Evolutionary conservation across 1,140 invertebrate genomes (phyloP), one percentile per base, ranked within the genome.

Genomic region (Trypoxylus dichotomus): DNA sequence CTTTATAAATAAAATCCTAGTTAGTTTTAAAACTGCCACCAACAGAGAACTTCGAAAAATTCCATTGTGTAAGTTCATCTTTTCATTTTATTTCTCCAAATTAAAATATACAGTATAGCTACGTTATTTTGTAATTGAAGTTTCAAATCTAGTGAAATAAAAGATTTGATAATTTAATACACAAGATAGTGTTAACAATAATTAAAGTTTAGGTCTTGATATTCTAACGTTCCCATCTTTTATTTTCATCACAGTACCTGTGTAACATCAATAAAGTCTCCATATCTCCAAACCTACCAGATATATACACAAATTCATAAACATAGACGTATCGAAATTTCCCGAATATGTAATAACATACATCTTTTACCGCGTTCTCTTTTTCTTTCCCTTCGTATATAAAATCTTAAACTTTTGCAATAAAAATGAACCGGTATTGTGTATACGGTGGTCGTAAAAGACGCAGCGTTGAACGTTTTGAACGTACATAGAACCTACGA

Each of bases 371-470:
- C 19, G 21, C 60, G 24, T 68, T 24, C 15, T 68, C 60, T 25
- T 68, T 24, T 29, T 68, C 60, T 29, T 25, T 68, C 60, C 60
- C 60, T 68, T 29, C 60, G 60, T 68, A 74, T 29, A 74, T 74
- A 74, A 74, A 74, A 74, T 74, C 72, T 74, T 74, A 74, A 74
- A 74, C 72, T 74, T 74, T 74, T 29, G 72, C 72, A 74, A 74
- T 74, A 74, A 74, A 74, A 74, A 74, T 74, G 41, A 74, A 74
- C 72, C 72, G 72, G 72, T 74, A 74, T 74, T 74, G 72, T 74
- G 72, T 74, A 42, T 74, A 74, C 32, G 29, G 41, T 19, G 72
- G 19, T 74, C 72, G 72, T 74, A 74, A 43, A 68, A 68, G 72
- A 43, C 41, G 72, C 72, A 74, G 41, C 41, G 41, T 32, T 42